Evolutionary conservation across 2,888 invertebrate genomes (phyloP), one percentile per base, ranked within the genome.

Genomic region (Taphrorychus bicolor): DNA sequence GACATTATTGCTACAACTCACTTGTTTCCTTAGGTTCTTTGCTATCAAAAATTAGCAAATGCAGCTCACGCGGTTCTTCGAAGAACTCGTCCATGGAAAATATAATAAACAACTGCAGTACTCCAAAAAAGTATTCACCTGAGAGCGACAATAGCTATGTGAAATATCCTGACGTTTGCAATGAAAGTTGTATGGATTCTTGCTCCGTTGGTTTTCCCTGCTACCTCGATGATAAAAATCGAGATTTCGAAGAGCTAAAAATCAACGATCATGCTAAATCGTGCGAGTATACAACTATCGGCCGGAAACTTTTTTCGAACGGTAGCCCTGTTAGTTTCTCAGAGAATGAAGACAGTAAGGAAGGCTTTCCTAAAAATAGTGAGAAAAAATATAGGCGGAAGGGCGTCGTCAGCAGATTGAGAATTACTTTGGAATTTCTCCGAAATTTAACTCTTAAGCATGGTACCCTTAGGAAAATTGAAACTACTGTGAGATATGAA

Each of bases 151-250:
- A 16, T 3, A 65, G 69, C 45, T 69, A 69, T 17, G 56, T 64
- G 7, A 69, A 69, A 57, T 69, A 49, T 23, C 64, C 64, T 3
- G 69, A 69, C 42, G 60, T 65, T 0, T 69, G 48, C 42, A 57
- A 56, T 2, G 40, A 7, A 24, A 32, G 32, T 21, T 52, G 21
- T 19, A 1, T 19, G 2, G 9, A n/a, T 5, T 21, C 14, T n/a
- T n/a, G n/a, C n/a, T n/a, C n/a, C n/a, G n/a, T n/a, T n/a, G n/a
- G n/a, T n/a, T 9, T 9, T 32, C 9, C 11, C 32, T 32, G 32
- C 32, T 9, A 32, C 3, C 9, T 32, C 32, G 1, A 32, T n/a
- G 24, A 2, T 5, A 17, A 7, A 7, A 21, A 42, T 7, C 21
- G 3, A 42, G 22, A 42, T 22, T 22, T 2, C 42, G 5, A 21